Evolutionary conservation across 1,140 invertebrate species (phyloP).

Genomic region (Acyrthosiphon pisum): DNA sequence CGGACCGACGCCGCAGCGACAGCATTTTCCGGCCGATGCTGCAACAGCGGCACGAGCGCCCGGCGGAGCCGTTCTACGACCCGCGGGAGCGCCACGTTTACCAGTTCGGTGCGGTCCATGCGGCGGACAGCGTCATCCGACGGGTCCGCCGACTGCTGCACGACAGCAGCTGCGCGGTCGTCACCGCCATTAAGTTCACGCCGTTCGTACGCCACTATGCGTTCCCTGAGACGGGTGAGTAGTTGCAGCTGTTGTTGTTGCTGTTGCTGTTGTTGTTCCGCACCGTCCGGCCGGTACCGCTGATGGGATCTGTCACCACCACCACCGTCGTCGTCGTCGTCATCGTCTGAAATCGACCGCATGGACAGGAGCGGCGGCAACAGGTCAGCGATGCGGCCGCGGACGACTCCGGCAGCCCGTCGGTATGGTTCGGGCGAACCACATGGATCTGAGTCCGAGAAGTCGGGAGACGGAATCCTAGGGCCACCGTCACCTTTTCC

Average conservation of each 20-base stretch:
- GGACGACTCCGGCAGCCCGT: neutral
- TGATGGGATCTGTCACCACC: neutral
- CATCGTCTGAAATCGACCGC: neutral
- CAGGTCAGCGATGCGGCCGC: slow-evolving; percentile 12
- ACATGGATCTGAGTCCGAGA: neutral
- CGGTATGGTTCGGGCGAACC: slow-evolving; percentile 3
- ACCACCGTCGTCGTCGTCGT: neutral
- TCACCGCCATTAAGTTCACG: neutral
- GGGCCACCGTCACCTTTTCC: neutral
- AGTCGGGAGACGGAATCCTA: neutral
- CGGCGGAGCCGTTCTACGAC: slow-evolving; percentile 1
- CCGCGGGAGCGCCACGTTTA: slow-evolving; percentile 35
- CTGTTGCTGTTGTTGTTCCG: neutral
- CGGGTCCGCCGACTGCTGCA: no score
- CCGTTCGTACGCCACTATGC: slow-evolving; percentile 37
- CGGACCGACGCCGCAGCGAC: neutral
- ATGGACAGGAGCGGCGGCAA: slow-evolving; percentile 15
- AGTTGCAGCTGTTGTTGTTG: neutral
- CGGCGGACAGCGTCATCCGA: neutral
- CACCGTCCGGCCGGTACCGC: neutral
- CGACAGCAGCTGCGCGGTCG: neutral
- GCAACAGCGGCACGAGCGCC: neutral
- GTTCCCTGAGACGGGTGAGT: slow-evolving; percentile 20
- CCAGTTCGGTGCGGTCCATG: slow-evolving; percentile 15
- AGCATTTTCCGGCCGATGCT: neutral